Conservation (phyloP, 2,113 vertebrate species). For the Dasyurus viverrinus region DNA sequence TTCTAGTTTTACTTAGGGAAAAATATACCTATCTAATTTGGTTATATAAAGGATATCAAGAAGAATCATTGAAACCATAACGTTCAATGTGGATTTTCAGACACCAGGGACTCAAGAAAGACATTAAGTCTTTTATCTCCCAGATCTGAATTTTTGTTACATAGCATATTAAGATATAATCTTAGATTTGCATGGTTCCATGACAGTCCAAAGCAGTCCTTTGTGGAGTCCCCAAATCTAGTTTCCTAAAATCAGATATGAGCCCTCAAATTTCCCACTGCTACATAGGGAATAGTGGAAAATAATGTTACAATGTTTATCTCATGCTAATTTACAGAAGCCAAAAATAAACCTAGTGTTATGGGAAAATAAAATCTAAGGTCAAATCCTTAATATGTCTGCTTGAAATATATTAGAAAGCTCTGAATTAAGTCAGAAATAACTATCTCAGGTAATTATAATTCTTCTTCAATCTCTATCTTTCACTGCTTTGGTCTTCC, state of each 20-base stretch:
- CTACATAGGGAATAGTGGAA: not conserved
- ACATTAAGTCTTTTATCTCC: not conserved
- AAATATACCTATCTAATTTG: not conserved
- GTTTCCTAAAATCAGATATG: not conserved
- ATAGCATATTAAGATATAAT: not conserved
- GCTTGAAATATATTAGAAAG: not conserved
- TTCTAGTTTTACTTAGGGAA: not conserved
- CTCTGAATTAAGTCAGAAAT: not conserved
- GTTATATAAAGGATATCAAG: not conserved
- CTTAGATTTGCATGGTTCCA: not conserved
- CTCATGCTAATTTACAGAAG: not conserved
- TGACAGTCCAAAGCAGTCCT: not conserved
- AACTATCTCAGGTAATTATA: not conserved
- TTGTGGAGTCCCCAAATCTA: not conserved
- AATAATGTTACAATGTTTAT: not conserved
- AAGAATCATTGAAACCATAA: not conserved
- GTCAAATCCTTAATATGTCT: not conserved
- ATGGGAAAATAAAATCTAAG: not conserved
- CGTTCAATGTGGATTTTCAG: not conserved
- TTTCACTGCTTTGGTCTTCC: not conserved
- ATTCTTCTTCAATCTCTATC: not conserved
- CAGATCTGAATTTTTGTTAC: not conserved
- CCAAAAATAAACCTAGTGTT: not conserved
- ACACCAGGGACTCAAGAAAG: not conserved
- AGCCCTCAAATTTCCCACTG: not conserved